Percentiles rank a stretch among this genome's conserved stretches.
These are phyloP conservation scores for Varanus komodoensis DNA, from an alignment of 2,113 vertebrate species.

Conservation along the genomic window DNA sequence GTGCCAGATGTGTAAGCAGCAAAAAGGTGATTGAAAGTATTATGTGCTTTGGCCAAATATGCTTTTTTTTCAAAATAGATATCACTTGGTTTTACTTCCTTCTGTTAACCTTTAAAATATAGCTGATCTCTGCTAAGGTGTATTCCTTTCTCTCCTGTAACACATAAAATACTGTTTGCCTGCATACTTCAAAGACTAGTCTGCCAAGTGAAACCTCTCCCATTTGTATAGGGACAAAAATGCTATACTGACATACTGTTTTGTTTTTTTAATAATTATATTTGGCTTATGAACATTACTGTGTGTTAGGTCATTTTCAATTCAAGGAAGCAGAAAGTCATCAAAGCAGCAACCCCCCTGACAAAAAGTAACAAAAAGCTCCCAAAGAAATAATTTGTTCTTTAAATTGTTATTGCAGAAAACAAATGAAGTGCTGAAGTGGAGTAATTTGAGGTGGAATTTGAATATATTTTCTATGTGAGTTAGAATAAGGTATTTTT, in stretches of 20 bases:
- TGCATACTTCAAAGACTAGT: background rate
- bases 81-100: background rate
- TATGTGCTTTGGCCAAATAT: background rate
- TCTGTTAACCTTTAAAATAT: background rate
- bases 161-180: background rate
- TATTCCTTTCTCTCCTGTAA: background rate
- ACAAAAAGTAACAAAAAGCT: background rate
- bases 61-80: background rate
- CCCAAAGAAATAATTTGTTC: background rate
- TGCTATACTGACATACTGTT: background rate
- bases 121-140: background rate
- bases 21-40: slow-evolving; percentile 82
- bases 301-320: too few relatives aligned
- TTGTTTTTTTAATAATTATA: background rate
- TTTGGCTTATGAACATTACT: background rate
- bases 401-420: background rate
- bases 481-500: background rate
- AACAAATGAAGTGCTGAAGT: background rate
- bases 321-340: too few relatives aligned
- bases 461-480: background rate
- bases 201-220: background rate
- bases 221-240: background rate
- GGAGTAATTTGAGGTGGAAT: background rate
- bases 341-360: background rate
- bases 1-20: slow-evolving; percentile 82